Evolutionary conservation across 2,113 vertebrate genomes (phyloP), one percentile per base, ranked within the genome.

Genomic region (Haliaeetus leucogaster): DNA sequence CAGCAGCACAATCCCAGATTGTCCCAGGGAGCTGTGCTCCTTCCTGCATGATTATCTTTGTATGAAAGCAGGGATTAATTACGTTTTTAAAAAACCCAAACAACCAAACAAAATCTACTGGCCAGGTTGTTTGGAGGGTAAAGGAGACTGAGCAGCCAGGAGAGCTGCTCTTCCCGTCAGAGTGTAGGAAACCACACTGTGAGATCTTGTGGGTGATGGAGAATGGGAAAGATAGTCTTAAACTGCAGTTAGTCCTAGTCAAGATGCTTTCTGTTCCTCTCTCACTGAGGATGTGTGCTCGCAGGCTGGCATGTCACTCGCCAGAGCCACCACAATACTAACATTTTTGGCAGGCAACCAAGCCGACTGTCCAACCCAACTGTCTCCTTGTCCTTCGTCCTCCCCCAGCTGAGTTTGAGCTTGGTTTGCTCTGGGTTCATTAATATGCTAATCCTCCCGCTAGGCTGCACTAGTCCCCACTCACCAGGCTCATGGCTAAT

Each of bases 11-110:
- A 1, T 43, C 78, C 55, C 66, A 79, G 32, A 5, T 25, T 11
- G 56, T 18, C 23, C 38, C 45, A 27, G 61, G 45, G 32, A 71
- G 50, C 62, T 30, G 38, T 18, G 80, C 38, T 70, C 17, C 47
- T 61, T 65, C 21, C 47, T 55, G 23, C 22, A 3, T 1, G 0
- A 12, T 72, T 58, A 21, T 50, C 74, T 58, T 13, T 36, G 2
- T 71, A 58, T 48, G 71, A 59, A 58, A 67, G 48, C 34, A 32
- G 55, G 38, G 20, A 70, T 78, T 73, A 38, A 47, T 23, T 5
- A 26, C 1, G 2, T 20, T 53, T 53, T 29, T 6, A n/a, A n/a
- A 45, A 58, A 58, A 7, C 30, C 15, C 10, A 2, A 15, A 3
- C n/a, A 25, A 22, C 23, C 13, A 22, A 67, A 38, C 25, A 32